Conservation (phyloP, 2,797 vertebrate species). For the Mallotus villosus region DNA sequence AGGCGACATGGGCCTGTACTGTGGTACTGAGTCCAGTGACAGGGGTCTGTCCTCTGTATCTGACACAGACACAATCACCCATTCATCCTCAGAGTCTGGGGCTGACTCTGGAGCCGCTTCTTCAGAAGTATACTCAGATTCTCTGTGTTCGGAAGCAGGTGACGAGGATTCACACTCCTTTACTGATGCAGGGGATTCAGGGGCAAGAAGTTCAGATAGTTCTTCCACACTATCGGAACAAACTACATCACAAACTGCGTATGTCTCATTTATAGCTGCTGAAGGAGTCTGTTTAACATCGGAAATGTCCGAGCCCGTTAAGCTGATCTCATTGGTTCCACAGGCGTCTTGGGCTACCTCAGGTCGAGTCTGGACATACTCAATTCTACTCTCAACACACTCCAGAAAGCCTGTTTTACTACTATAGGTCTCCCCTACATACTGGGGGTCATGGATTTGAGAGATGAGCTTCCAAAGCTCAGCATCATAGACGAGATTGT, state of each 20-base stretch:
- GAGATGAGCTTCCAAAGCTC: slow-evolving; percentile 60
- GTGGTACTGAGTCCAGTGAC: slow-evolving; percentile 39
- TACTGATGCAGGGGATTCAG: slow-evolving; percentile 33
- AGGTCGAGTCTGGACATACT: slow-evolving; percentile 14
- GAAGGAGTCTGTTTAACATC: slow-evolving; percentile 3
- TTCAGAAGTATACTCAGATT: slow-evolving; percentile 37
- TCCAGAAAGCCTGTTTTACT: slow-evolving; percentile 53
- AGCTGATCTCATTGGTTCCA: neutral
- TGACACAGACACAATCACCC: slow-evolving; percentile 17
- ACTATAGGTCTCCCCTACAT: slow-evolving; percentile 56
- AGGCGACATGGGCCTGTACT: slow-evolving; percentile 40
- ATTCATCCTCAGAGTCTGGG: slow-evolving; percentile 11
- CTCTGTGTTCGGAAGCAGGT: slow-evolving; percentile 22
- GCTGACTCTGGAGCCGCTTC: neutral
- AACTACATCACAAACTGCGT: neutral
- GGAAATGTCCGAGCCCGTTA: neutral
- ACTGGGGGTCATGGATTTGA: slow-evolving; percentile 67
- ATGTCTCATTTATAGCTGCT: slow-evolving; percentile 20
- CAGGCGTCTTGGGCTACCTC: slow-evolving; percentile 4
- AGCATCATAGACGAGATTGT: slow-evolving; percentile 49
- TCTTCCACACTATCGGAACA: slow-evolving; percentile 12
- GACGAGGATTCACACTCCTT: slow-evolving; percentile 19
- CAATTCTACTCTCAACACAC: slow-evolving; percentile 31
- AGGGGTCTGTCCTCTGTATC: slow-evolving; percentile 14
- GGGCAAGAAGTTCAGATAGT: slow-evolving; percentile 1